Evolutionary conservation across 2,888 invertebrate genomes (phyloP).

Genomic region (Hypolimnas misippus): DNA sequence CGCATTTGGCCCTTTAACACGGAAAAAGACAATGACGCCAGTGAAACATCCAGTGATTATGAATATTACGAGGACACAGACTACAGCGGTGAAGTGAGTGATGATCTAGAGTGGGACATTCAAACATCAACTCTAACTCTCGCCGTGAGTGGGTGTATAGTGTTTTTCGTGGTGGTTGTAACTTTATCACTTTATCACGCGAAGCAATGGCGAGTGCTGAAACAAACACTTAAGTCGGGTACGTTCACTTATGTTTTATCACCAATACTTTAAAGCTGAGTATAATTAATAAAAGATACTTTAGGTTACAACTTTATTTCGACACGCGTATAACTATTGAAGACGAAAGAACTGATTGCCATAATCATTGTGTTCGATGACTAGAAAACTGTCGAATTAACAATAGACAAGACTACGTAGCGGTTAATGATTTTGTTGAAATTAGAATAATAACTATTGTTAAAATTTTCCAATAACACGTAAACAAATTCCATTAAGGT

Average conservation of each 20-base stretch:
- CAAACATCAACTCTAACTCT: conserved; percentile 88
- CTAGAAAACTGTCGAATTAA: too few species aligned
- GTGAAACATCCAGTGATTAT: conserved; percentile 67
- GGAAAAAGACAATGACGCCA: conserved; percentile 53
- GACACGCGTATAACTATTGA: too few species aligned
- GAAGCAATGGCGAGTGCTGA: conserved; percentile 91
- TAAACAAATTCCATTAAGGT: too few species aligned
- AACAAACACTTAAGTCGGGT: conserved; percentile 91
- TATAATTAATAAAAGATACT: too few species aligned
- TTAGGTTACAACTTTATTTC: too few species aligned
- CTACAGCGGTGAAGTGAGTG: conserved; percentile 74
- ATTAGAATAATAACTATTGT: too few species aligned
- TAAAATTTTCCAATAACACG: too few species aligned
- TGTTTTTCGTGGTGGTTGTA: conserved; percentile 91
- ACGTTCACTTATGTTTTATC: conserved; percentile 46
- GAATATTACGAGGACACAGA: conserved; percentile 75
- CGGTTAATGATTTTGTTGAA: too few species aligned
- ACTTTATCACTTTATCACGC: conserved; percentile 90
- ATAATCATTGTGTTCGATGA: too few species aligned
- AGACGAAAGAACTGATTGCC: too few species aligned
- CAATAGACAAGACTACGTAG: too few species aligned
- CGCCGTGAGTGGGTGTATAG: conserved; percentile 89
- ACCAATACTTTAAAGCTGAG: too few species aligned
- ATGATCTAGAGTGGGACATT: conserved; percentile 87
- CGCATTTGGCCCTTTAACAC: conserved; percentile 85